A percentile compares a stretch with the other conserved stretches of the same genome.
These are phyloP conservation scores for Sebastes diploproa DNA, from an alignment of 2,797 vertebrate species.

Conservation along the genomic window DNA sequence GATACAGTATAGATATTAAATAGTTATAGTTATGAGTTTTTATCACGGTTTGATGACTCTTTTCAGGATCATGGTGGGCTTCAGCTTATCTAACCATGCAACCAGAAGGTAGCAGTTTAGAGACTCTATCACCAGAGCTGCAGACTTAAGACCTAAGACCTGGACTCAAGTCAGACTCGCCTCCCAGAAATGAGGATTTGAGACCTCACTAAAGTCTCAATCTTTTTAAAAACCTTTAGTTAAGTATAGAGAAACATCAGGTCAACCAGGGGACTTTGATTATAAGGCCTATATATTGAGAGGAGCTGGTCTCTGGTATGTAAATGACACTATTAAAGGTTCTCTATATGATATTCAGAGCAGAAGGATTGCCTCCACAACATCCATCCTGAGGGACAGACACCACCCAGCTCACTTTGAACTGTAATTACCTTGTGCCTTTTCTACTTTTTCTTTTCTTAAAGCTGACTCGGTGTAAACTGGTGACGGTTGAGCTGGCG, in stretches of 20 bases:
- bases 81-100: background rate
- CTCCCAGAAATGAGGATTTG: background rate
- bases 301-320: background rate
- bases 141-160: background rate
- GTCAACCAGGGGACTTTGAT: background rate
- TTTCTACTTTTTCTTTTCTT: too few relatives aligned
- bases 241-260: background rate
- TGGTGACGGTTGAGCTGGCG: too few relatives aligned
- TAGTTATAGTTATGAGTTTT: too few relatives aligned
- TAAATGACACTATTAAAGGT: background rate
- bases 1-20: too few relatives aligned
- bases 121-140: background rate
- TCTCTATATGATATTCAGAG: too few relatives aligned
- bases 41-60: background rate
- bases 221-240: background rate
- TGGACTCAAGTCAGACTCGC: background rate
- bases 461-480: too few relatives aligned
- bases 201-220: background rate
- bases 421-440: too few relatives aligned
- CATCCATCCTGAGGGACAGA: too few relatives aligned
- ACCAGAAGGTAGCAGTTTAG: background rate
- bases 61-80: background rate
- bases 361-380: too few relatives aligned
- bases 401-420: too few relatives aligned
- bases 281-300: background rate